A percentile compares a stretch with the other conserved stretches of the same genome.
Conservation (phyloP, 2,888 invertebrate species). For the Scotopteryx bipunctaria region DNA sequence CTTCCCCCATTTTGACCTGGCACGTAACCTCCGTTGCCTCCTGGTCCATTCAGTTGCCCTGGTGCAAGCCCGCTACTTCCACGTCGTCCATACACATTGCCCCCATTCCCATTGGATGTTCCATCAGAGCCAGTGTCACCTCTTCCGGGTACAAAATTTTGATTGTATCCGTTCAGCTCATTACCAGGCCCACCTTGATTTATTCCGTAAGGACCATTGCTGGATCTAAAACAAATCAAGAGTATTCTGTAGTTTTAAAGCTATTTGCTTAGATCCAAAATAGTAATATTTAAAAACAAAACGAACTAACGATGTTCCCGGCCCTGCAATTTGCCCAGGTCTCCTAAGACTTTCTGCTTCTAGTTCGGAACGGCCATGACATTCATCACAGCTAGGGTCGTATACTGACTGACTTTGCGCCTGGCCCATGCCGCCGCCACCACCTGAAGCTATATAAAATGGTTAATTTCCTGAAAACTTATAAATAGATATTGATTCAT, state of each 20-base stretch:
- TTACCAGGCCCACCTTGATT: constrained; percentile 24
- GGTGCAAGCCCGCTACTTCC: neutral
- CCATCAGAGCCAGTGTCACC: neutral
- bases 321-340: constrained; percentile 30
- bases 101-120: neutral
- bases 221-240: constrained; percentile 34
- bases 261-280: no score
- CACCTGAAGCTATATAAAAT: constrained; percentile 81
- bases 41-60: constrained; percentile 22
- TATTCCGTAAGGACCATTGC: constrained; percentile 26
- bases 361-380: constrained; percentile 66
- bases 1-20: constrained; percentile 23
- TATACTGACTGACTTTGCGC: constrained; percentile 93
- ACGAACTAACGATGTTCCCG: constrained; percentile 40
- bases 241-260: no score
- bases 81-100: constrained; percentile 8
- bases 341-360: constrained; percentile 54
- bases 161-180: constrained; percentile 23
- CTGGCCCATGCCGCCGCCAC: constrained; percentile 93
- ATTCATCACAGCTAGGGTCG: constrained; percentile 87
- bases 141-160: constrained; percentile 18
- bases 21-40: constrained; percentile 15
- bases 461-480: neutral
- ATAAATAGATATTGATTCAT: neutral
- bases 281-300: no score